These are phyloP conservation scores for Phainopepla nitens DNA, from an alignment of 2,113 vertebrate genomes.

Conservation along the genomic window DNA sequence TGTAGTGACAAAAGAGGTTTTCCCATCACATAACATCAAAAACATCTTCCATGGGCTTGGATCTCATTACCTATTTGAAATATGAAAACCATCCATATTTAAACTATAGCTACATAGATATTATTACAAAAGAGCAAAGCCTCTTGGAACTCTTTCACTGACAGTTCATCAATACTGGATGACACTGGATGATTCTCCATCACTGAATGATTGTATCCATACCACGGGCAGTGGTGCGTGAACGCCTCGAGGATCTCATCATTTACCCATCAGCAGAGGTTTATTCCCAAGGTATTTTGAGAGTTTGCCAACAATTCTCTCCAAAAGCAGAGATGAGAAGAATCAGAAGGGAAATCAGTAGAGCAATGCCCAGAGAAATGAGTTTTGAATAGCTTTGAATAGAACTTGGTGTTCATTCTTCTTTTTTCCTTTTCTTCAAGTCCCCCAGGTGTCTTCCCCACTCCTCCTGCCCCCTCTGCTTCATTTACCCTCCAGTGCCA, in stretches of 20 bases:
- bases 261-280: neutral
- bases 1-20: neutral
- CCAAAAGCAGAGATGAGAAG: neutral
- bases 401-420: neutral
- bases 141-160: neutral
- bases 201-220: neutral
- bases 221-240: neutral
- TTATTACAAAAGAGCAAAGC: neutral
- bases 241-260: neutral
- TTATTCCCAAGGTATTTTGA: neutral
- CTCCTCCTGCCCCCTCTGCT: neutral
- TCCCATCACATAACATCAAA: neutral
- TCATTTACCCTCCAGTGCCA: neutral
- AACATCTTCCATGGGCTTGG: neutral
- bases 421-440: neutral
- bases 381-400: neutral
- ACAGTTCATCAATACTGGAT: constrained; percentile 33
- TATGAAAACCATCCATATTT: neutral
- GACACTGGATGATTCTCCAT: neutral
- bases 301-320: neutral
- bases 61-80: neutral
- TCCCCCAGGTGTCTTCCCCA: neutral
- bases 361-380: neutral
- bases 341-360: neutral
- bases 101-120: neutral